Evolutionary conservation across 2,113 vertebrate species (phyloP), one percentile per base, ranked within the genome.

Genomic region (Callipepla californica): DNA sequence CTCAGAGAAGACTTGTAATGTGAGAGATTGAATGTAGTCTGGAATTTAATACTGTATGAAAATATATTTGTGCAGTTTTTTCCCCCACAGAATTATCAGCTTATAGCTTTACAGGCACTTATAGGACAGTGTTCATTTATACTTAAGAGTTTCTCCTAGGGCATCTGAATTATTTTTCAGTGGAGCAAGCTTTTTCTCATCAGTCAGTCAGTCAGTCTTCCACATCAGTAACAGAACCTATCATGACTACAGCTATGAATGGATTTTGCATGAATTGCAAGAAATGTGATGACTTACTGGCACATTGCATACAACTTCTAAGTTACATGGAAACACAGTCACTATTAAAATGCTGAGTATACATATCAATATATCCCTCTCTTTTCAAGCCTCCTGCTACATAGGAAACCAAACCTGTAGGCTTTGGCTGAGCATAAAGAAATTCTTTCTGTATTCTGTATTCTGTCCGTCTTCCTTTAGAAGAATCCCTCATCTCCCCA

Each of bases 11-110:
- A 47, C 3, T 36, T 22, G 6, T 40, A 23, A 65, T 22, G 57
- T 30, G 30, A 63, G 22, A 78, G 21, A 16, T 0, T 75, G n/a
- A 45, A 89, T 83, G 11, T 53, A 70, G 9, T 48, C 9, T 78
- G 5, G 23, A 75, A 7, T 53, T 18, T 69, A n/a, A 5, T 70
- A 55, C 17, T 86, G 2, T 62, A 19, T 40, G 11, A 63, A 74
- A 85, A 58, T 15, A 40, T 2, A 14, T n/a, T 53, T 3, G 48
- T 3, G 3, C 40, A 40, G 40, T 10, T 67, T 86, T 65, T 68
- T 34, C 55, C 51, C 17, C 5, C 4, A 48, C 8, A 44, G 30
- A 16, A 3, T 0, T 30, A 32, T n/a, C 22, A 72, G 6, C 16
- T 63, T 36, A 16, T n/a, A 34, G 14, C 21, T 78, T 84, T 34